A percentile compares a stretch with the other conserved stretches of the same genome.
Evolutionary conservation across 2,113 vertebrate genomes (phyloP).

Genomic region (Mus musculus): GRCm39 chr11:24932001-24932500

Average conservation of each 20-base stretch:
- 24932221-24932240: constrained; percentile 84
- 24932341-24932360: constrained; percentile 86
- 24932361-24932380: constrained; percentile 90
- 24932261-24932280: constrained; percentile 86
- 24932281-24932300: constrained; percentile 90
- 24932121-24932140: constrained; percentile 78
- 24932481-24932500: constrained; percentile 65
- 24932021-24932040: constrained; percentile 58
- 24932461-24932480: constrained; percentile 67
- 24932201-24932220: constrained; percentile 87
- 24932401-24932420: constrained; percentile 72
- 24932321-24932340: constrained; percentile 88
- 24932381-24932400: constrained; percentile 85
- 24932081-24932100: constrained; percentile 84
- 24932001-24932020: constrained; percentile 71
- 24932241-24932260: constrained; percentile 88
- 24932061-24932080: constrained; percentile 55
- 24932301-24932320: constrained; percentile 86
- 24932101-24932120: constrained; percentile 77
- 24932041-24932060: constrained; percentile 34
- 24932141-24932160: constrained; percentile 77
- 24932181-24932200: constrained; percentile 85
- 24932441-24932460: constrained; percentile 83
- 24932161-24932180: constrained; percentile 89
- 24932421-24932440: constrained; percentile 77